Base-by-base conservation (phyloP, 2,797 vertebrate genomes). In the Microctenopoma lineatum region DNA sequence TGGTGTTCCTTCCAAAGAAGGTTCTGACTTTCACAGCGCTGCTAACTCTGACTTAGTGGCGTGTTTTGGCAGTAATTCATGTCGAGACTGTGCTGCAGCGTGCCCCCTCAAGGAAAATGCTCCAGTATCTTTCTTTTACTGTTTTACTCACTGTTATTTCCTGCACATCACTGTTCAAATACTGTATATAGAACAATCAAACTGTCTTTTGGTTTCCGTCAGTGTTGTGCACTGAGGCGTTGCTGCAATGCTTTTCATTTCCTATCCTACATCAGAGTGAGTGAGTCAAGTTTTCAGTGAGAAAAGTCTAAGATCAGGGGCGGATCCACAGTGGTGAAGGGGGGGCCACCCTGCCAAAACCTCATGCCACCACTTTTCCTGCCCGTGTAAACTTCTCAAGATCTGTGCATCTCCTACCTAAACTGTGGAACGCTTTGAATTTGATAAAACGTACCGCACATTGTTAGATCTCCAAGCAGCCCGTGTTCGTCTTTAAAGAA, bases 181-280 rank as follows among this genome's bases (percentile, higher is more conserved):
- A 4, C 39, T 51, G 38, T 50, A 62, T 59, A 18, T 73, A 26
- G 57, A 42, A 70, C 51, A 62, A 38, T 54, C 16, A 62, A 27
- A 69, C 15, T 34, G 8, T 14, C 18, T 81, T 61, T 34, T 29
- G 50, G 65, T 42, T 63, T 47, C 18, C 57, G 52, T 69, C 67
- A 66, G 46, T 48, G 57, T 57, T 74, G 47, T 47, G 55, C 79
- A 69, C 66, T 73, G 59, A 74, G 52, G 45, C 59, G 16, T 64
- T 10, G 56, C 41, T 34, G 61, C 8, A 53, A 36, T 38, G 52
- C 38, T 52, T 9, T 71, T 65, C 50, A 52, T 48, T 70, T 66
- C 68, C 73, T 39, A 83, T 81, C 50, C 48, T 25, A 39, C 34
- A 47, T 61, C 65, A 38, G 70, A 76, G 75, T 83, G 56, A 68